Evolutionary conservation across 1,140 invertebrate species (phyloP).

Genomic region (Drosophila hydei): DNA sequence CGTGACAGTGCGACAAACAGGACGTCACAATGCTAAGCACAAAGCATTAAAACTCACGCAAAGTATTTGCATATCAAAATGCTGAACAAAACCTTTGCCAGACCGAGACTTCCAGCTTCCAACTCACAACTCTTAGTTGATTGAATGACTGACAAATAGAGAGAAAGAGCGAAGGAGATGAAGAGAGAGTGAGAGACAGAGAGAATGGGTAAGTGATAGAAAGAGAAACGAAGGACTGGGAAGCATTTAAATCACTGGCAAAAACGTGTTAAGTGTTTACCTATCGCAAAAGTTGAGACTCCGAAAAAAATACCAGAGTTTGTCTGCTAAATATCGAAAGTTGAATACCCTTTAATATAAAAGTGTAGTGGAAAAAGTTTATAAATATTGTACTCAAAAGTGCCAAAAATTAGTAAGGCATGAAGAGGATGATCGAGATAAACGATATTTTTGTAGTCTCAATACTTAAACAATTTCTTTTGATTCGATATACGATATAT

Average conservation of each 20-base stretch:
- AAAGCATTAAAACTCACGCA: constrained; percentile 47
- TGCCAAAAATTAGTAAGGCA: too few relatives aligned
- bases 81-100: constrained; percentile 24
- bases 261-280: constrained; percentile 80
- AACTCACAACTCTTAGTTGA: constrained; percentile 41
- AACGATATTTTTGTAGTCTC: too few relatives aligned
- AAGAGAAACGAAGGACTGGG: background rate
- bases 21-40: constrained; percentile 42
- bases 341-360: constrained; percentile 1
- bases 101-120: constrained; percentile 2
- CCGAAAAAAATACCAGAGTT: constrained; percentile 28
- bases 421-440: too few relatives aligned
- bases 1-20: constrained; percentile 53
- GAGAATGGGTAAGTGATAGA: background rate
- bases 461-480: too few relatives aligned
- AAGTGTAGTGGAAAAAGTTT: too few relatives aligned
- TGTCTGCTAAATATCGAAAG: background rate
- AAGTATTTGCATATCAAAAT: constrained; percentile 73
- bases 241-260: constrained; percentile 64
- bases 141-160: constrained; percentile 65
- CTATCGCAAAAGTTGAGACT: constrained; percentile 62
- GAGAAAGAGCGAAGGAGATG: background rate
- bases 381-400: too few relatives aligned
- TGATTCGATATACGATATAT: too few relatives aligned
- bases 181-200: background rate